Conservation (phyloP, 2,113 vertebrate genomes). For the Equus przewalskii region DNA sequence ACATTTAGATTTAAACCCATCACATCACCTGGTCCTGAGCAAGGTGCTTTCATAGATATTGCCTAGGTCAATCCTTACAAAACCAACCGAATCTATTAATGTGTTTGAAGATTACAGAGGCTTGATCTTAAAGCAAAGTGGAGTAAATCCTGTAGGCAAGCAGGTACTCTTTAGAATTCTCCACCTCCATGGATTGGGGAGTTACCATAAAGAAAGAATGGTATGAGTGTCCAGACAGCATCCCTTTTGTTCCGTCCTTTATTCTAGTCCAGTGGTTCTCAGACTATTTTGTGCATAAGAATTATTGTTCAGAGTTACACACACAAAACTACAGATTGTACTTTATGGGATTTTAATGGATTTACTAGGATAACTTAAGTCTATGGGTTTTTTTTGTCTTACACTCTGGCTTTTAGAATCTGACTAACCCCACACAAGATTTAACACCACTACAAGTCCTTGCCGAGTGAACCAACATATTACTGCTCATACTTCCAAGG, state of each 20-base stretch:
- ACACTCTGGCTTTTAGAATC: slow-evolving; percentile 20
- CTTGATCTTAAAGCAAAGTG: neutral
- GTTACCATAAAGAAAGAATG: neutral
- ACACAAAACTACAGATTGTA: slow-evolving; percentile 8
- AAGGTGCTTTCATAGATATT: neutral
- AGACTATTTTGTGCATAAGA: neutral
- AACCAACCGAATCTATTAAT: neutral
- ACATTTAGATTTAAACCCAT: neutral
- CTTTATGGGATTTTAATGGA: neutral
- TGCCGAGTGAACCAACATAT: neutral
- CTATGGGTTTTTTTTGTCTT: neutral
- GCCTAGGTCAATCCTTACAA: neutral
- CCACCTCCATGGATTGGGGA: neutral
- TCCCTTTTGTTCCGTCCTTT: neutral
- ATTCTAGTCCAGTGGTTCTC: neutral
- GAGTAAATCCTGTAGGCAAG: neutral
- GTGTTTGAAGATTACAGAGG: neutral
- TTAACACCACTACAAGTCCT: neutral
- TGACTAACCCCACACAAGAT: neutral
- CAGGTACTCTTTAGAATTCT: neutral
- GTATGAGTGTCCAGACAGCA: neutral
- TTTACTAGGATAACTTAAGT: neutral
- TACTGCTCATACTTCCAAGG: neutral
- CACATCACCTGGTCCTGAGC: neutral
- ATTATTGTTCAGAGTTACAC: neutral